Base-by-base conservation (phyloP, 2,888 invertebrate species). In the Shargacucullia verbasci region DNA sequence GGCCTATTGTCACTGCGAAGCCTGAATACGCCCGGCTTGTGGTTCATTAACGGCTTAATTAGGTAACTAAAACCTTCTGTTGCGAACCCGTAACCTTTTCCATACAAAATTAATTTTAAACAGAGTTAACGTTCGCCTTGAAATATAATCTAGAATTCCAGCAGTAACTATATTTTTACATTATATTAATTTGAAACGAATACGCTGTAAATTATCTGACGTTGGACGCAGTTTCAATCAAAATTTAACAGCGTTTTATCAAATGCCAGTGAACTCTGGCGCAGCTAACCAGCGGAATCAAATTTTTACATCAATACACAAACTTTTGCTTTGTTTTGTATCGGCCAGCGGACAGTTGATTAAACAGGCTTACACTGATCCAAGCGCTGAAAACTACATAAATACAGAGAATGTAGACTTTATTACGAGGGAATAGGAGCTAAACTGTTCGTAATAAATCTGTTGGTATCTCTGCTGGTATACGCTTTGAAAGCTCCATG, bases 31-130 rank as follows among this genome's bases (percentile, higher is more conserved):
- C 44, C 43, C 50, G 62, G 63, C 38, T 25, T 69, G 72, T 60
- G 60, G 59, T 55, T 76, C 76, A 79, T 78, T 73, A 75, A 61
- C 67, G 60, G 56, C 59, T 64, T 81, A 80, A 83, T 82, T 79
- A 81, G 58, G 61, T 69, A 50, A 59, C 53, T 57, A 37, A 45
- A 71, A 35, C 14, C 34, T 43, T 38, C 34, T 49, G 33, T 54
- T 20, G 11, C 15, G 33, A 38, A 11, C 11, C 39, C 13, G 8
- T 6, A 29, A 14, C 31, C 15, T 15, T 33, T 15, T 3, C 14
- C 4, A 29, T 14, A 29, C 29, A 7, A 29, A 29, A 20, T 20
- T 20, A 20, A 20, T 20, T 20, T 20, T 20, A 20, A 20, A 20
- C 20, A 20, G 2, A 20, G 20, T 20, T 20, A 20, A 20, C 20